A percentile compares a stretch with the other conserved stretches of the same genome.
Conservation (phyloP, 2,888 invertebrate species). For the Choreutis nemorana region DNA sequence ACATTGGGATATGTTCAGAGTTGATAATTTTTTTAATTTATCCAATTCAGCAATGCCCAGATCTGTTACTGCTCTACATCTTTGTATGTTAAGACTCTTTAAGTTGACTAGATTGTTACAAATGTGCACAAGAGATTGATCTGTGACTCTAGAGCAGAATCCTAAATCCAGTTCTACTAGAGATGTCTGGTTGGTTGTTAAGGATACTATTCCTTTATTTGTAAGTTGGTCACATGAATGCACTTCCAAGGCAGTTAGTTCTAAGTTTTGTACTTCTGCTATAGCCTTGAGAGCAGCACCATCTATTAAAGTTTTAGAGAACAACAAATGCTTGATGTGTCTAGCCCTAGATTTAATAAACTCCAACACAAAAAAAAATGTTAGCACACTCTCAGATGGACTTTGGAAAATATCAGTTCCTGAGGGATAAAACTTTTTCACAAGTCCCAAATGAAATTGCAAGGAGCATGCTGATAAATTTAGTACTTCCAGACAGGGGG, state of each 20-base stretch:
- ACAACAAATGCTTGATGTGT: conserved; percentile 66
- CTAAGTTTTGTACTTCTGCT: conserved; percentile 55
- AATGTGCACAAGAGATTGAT: conserved; percentile 68
- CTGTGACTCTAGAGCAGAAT: conserved; percentile 70
- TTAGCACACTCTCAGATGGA: conserved; percentile 74
- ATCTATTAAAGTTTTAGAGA: conserved; percentile 75
- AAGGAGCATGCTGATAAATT: conserved; percentile 74
- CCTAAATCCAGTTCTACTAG: conserved; percentile 70
- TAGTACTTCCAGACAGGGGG: conserved; percentile 67
- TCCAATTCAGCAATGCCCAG: conserved; percentile 62
- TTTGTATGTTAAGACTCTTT: conserved; percentile 67
- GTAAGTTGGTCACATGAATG: conserved; percentile 70
- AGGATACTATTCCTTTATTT: conserved; percentile 60
- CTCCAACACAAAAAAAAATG: conserved; percentile 71
- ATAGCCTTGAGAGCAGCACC: conserved; percentile 66
- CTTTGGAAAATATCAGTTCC: conserved; percentile 31
- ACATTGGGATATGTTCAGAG: conserved; percentile 73
- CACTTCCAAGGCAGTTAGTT: conserved; percentile 59
- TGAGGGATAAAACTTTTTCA: conserved; percentile 72
- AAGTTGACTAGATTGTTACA: conserved; percentile 66
- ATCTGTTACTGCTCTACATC: conserved; percentile 72
- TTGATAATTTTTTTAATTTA: conserved; percentile 61
- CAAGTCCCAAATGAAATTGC: conserved; percentile 74
- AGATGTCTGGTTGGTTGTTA: conserved; percentile 63
- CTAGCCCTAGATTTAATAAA: conserved; percentile 61